A percentile compares a stretch with the other conserved stretches of the same genome.
Conservation (phyloP, 2,113 vertebrate genomes). For the Melanostigma gelatinosum region DNA sequence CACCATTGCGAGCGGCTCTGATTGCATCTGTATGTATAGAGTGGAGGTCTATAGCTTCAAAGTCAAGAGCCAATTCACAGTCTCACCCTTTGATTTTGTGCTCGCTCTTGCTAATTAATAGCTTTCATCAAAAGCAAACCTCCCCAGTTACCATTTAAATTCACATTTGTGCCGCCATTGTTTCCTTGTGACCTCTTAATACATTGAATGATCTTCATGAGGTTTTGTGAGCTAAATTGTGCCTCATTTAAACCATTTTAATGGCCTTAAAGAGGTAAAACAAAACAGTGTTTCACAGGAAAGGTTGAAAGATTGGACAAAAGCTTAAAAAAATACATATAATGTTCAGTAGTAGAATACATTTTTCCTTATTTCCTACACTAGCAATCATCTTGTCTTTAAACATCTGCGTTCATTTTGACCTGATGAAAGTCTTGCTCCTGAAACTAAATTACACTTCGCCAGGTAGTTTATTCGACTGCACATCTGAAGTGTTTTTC, state of each 20-base stretch:
- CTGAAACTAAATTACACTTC: not conserved
- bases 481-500: not conserved
- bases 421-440: not conserved
- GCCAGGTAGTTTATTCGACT: not conserved
- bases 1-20: not conserved
- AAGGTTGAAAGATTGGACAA: not conserved
- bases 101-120: not conserved
- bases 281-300: not conserved
- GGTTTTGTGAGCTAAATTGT: not conserved
- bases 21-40: not conserved
- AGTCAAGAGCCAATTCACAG: constrained; percentile 22
- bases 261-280: not conserved
- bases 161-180: not conserved
- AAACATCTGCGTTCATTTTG: not conserved
- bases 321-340: not conserved
- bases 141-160: constrained; percentile 3
- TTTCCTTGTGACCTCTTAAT: not conserved
- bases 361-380: not conserved
- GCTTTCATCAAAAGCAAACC: constrained; percentile 24
- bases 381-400: not conserved
- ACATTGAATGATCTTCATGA: not conserved
- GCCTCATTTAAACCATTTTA: not conserved
- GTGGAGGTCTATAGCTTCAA: constrained; percentile 26
- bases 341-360: not conserved
- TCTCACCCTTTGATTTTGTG: constrained; percentile 13